A percentile compares a stretch with the other conserved stretches of the same genome.
Conservation (phyloP, 2,797 vertebrate species). For the Helostoma temminkii region DNA sequence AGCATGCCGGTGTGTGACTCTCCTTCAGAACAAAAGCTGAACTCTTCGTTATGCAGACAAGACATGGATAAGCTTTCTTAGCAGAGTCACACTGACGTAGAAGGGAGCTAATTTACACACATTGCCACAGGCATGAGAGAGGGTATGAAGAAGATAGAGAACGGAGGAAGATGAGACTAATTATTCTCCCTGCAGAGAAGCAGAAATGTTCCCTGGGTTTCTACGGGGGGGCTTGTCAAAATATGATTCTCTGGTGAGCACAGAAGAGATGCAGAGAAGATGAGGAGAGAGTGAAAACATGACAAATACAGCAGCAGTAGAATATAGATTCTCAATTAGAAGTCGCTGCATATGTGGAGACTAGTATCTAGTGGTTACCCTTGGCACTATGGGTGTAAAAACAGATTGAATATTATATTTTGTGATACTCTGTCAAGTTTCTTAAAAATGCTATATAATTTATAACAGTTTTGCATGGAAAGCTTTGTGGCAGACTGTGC, state of each 20-base stretch:
- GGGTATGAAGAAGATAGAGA: conserved; percentile 23
- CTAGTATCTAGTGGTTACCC: background rate
- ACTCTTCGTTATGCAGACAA: conserved; percentile 39
- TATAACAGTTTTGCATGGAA: too few species aligned
- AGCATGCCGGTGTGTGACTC: conserved; percentile 2
- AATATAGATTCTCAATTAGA: conserved; percentile 29
- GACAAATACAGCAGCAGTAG: conserved; percentile 29
- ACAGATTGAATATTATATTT: too few species aligned
- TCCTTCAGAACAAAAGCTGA: conserved; percentile 24
- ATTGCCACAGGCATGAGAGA: conserved; percentile 55
- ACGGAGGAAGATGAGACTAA: conserved; percentile 60
- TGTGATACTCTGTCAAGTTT: too few species aligned
- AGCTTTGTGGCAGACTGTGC: too few species aligned
- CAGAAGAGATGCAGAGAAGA: conserved; percentile 28
- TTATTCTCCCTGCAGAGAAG: conserved; percentile 56
- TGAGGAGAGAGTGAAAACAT: background rate
- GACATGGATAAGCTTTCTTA: conserved; percentile 15
- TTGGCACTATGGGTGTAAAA: too few species aligned
- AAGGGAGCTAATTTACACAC: conserved; percentile 52
- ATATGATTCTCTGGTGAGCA: conserved; percentile 40
- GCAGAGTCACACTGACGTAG: conserved; percentile 21
- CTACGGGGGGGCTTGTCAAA: conserved; percentile 38
- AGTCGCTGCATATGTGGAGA: conserved; percentile 1
- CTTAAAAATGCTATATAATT: too few species aligned
- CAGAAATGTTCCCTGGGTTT: conserved; percentile 28